Evolutionary conservation across 2,113 vertebrate species (phyloP).

Genomic region (Raja brachyura): DNA sequence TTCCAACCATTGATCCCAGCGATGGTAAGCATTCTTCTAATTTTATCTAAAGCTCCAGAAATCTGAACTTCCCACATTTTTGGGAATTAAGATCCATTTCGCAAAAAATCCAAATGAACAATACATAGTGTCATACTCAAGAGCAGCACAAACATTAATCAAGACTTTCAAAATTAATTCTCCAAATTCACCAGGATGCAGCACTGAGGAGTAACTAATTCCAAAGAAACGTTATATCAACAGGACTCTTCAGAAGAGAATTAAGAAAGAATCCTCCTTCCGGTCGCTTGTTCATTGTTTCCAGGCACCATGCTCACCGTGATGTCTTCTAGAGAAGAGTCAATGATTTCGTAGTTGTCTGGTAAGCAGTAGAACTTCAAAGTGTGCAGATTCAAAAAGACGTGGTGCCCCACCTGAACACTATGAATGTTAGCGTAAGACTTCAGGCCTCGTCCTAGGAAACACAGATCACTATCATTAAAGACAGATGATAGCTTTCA

Average conservation of each 20-base stretch:
- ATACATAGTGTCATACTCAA: no score
- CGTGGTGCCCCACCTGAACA: constrained; percentile 90
- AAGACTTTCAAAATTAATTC: background rate
- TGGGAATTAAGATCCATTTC: background rate
- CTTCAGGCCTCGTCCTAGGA: constrained; percentile 82
- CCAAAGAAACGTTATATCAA: background rate
- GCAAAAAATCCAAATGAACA: background rate
- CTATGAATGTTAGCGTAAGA: constrained; percentile 97
- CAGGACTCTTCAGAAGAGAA: background rate
- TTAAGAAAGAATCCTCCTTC: background rate
- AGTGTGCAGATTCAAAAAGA: constrained; percentile 93
- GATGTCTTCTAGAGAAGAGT: constrained; percentile 91
- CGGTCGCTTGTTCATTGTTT: no score
- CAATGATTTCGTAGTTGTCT: constrained; percentile 96
- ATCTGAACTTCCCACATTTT: background rate
- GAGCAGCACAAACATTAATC: no score
- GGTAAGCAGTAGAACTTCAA: constrained; percentile 96
- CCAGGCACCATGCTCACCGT: constrained; percentile 59
- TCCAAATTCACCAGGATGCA: background rate
- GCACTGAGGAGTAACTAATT: background rate
- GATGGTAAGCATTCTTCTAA: background rate
- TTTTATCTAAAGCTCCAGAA: background rate
- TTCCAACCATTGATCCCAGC: background rate
- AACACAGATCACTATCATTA: background rate
- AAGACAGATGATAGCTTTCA: background rate